Evolutionary conservation across 2,113 vertebrate genomes (phyloP).

Genomic region (Syngnathus typhle): DNA sequence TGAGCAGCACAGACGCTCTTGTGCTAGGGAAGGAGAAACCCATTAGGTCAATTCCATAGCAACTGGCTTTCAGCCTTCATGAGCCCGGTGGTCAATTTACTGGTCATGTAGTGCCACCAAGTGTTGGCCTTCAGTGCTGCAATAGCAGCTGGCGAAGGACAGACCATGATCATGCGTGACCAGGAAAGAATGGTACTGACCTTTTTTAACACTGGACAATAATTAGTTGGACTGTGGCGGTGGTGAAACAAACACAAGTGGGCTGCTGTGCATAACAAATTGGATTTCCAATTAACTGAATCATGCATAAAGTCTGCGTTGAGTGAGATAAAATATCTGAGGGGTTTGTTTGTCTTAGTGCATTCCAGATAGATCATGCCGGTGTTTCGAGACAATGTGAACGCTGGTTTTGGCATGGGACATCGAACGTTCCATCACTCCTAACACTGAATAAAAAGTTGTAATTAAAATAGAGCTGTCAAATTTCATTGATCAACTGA

Average conservation of each 20-base stretch:
- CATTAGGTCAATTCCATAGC: slow-evolving; percentile 70
- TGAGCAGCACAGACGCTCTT: slow-evolving; percentile 45
- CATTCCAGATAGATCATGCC: background rate
- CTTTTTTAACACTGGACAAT: background rate
- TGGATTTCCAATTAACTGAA: background rate
- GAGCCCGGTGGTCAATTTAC: slow-evolving; percentile 21
- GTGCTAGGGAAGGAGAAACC: slow-evolving; percentile 44
- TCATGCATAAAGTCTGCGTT: background rate
- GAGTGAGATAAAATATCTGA: background rate
- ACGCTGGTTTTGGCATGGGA: background rate
- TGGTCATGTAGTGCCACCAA: slow-evolving; percentile 68
- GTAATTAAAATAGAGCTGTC: background rate
- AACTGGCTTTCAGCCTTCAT: slow-evolving; percentile 39
- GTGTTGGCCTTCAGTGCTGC: slow-evolving; percentile 51
- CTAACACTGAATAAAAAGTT: background rate
- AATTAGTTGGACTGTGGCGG: background rate
- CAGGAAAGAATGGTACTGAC: slow-evolving; percentile 8
- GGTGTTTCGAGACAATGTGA: background rate
- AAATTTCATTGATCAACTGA: too few species aligned
- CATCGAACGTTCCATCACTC: background rate
- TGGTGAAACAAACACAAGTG: background rate
- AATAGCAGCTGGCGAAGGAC: slow-evolving; percentile 14
- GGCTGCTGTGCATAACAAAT: background rate
- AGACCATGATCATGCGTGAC: slow-evolving; percentile 23
- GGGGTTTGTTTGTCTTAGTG: background rate